Conservation (phyloP, 2,888 invertebrate species). For the Eustalomyia histrio region DNA sequence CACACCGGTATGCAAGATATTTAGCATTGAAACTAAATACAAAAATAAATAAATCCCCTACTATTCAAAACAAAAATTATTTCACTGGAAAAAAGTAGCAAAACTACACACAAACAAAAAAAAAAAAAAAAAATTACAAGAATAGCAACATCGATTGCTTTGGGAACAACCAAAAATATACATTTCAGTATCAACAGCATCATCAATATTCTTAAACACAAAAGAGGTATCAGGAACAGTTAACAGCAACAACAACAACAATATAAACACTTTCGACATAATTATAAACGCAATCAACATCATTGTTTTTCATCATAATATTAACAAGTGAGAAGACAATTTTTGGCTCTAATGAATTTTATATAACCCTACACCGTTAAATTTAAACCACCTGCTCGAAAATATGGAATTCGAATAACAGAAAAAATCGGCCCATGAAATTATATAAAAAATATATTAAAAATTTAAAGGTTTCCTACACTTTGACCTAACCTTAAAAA, state of each 20-base stretch:
- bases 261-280: neutral
- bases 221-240: constrained; percentile 26
- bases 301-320: neutral
- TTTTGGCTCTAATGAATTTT: neutral
- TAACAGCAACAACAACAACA: constrained; percentile 1
- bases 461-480: too few relatives aligned
- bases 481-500: too few relatives aligned
- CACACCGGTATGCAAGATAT: constrained; percentile 4
- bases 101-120: constrained; percentile 11
- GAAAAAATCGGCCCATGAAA: too few relatives aligned
- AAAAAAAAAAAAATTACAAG: constrained; percentile 29
- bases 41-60: constrained; percentile 22
- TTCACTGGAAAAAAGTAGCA: constrained; percentile 47
- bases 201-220: constrained; percentile 12
- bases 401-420: too few relatives aligned
- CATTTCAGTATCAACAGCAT: neutral
- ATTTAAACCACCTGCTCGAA: too few relatives aligned
- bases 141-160: constrained; percentile 4
- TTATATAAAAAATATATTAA: too few relatives aligned
- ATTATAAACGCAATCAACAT: constrained; percentile 1
- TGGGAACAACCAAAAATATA: neutral
- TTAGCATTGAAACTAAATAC: neutral
- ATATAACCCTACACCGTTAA: too few relatives aligned
- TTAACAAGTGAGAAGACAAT: neutral
- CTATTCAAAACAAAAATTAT: constrained; percentile 30